Evolutionary conservation across 2,113 vertebrate species (phyloP), one percentile per base, ranked within the genome.

Genomic region (Cheilinus undulatus): DNA sequence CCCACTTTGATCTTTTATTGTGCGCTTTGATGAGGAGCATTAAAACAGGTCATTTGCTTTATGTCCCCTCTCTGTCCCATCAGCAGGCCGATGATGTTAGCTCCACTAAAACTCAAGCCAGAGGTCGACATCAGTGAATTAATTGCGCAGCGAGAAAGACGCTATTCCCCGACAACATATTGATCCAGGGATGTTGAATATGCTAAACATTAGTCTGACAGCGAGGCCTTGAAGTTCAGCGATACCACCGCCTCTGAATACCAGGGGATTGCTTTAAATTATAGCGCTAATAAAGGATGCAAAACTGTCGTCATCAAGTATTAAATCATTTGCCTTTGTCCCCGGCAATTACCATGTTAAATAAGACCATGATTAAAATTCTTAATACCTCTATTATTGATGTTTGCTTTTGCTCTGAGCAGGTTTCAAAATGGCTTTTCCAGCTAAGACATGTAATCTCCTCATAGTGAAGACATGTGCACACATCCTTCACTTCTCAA

Each of bases 171-270:
- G 79, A 80, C 86, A 85, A 86, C 76, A 54, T 89, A 92, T 92
- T 70, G 92, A 92, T 92, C 67, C n/a, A 0, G 14, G 56, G 66
- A 28, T 78, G 82, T 78, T 92, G 78, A 90, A 89, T 87, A 93
- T 92, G 89, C 85, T 88, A 89, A 92, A 81, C 83, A 80, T 86
- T 73, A 42, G 50, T 85, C 78, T 69, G 75, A 83, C 38, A 60
- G 82, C 59, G 62, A 75, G 67, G 73, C 79, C 80, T 72, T 81
- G 57, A 82, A 77, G 78, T 80, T 74, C 65, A 43, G 64, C 7
- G 52, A 43, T 30, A 22, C 7, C 42, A 38, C 73, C 58, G 70
- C 66, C 72, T 34, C 61, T 32, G 79, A 85, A 86, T 84, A 83
- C 70, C 66, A 53, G 73, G 45, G 38, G 32, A 49, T 38, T 19